phyloP scores from a whole-genome alignment of 2,113 vertebrate genomes.

The Oryzias woworae region DNA sequence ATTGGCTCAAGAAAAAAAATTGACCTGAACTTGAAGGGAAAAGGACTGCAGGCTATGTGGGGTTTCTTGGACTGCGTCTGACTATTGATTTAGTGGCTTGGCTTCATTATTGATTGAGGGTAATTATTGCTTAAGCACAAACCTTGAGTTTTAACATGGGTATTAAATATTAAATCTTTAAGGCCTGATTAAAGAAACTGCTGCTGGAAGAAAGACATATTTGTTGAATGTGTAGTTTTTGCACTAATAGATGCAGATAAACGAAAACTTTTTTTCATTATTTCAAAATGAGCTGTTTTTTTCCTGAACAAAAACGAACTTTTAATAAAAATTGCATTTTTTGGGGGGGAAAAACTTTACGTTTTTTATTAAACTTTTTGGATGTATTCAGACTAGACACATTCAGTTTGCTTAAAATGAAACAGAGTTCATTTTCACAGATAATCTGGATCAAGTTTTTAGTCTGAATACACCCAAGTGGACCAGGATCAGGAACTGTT shows the following conservation, averaged over 20 bases:
- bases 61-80: not conserved
- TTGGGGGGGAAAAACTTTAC: too few relatives aligned
- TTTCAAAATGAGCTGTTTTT: not conserved
- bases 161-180: slow-evolving; percentile 16
- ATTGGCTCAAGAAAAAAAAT: slow-evolving; percentile 24
- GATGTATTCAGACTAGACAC: too few relatives aligned
- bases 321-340: too few relatives aligned
- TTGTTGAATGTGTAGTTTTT: slow-evolving; percentile 3
- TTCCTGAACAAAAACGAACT: not conserved
- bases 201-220: slow-evolving; percentile 6
- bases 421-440: too few relatives aligned
- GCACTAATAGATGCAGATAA: slow-evolving; percentile 11
- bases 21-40: slow-evolving; percentile 16
- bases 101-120: slow-evolving; percentile 30
- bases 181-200: slow-evolving; percentile 10
- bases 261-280: slow-evolving; percentile 2
- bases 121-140: slow-evolving; percentile 19
- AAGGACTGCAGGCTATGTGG: not conserved
- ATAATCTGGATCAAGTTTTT: too few relatives aligned
- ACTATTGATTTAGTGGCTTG: slow-evolving; percentile 7
- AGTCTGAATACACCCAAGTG: too few relatives aligned
- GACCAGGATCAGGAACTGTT: too few relatives aligned
- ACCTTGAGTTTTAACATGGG: slow-evolving; percentile 18
- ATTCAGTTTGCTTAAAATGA: too few relatives aligned
- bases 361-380: too few relatives aligned